Base-by-base conservation (phyloP, 1,140 invertebrate genomes). In the Semibalanus balanoides region DNA sequence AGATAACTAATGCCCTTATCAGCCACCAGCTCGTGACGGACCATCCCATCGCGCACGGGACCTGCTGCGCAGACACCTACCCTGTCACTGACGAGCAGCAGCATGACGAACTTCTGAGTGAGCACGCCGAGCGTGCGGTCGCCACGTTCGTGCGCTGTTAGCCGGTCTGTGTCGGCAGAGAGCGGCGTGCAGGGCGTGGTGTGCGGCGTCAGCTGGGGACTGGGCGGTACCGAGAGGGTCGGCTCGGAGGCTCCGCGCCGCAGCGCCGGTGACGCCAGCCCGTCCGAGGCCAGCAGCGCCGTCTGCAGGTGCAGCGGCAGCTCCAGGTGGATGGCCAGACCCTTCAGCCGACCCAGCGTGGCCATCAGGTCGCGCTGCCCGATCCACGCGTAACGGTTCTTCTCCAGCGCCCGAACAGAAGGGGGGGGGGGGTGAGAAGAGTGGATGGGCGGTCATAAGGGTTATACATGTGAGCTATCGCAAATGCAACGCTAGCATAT, bases 81-180 rank as follows among this genome's bases (percentile, higher is more conserved):
- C 82, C 87, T 86, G 78, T 87, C 87, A 79, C 86, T 85, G 40
- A 90, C 87, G 69, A 91, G 83, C 81, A 91, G 90, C 69, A 91
- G 83, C 89, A 91, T 91, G 0, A 91, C 83, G 83, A 91, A 91
- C 81, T 89, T 90, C 80, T 90, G 88, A 78, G 89, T 89, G 83
- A 91, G 86, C 28, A 89, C 86, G 71, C 89, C 89, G 30, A 91
- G 82, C 70, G 89, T 89, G 80, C 89, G 89, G 78, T 90, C 84
- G 77, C 84, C 25, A 22, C 25, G 69, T 5, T 40, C 35, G 5
- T 7, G 35, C 35, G 35, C 35, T 17, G 35, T 7, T 17, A 40
- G 35, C 5, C 35, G 35, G 35, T 40, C 35, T 17, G n/a, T n/a
- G n/a, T n/a, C n/a, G n/a, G 35, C 35, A 5, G 35, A 40, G 35